Evolutionary conservation across 92 coral and sea anemone genomes (phyloP).

Genomic region (Phenganax stokvisi): DNA sequence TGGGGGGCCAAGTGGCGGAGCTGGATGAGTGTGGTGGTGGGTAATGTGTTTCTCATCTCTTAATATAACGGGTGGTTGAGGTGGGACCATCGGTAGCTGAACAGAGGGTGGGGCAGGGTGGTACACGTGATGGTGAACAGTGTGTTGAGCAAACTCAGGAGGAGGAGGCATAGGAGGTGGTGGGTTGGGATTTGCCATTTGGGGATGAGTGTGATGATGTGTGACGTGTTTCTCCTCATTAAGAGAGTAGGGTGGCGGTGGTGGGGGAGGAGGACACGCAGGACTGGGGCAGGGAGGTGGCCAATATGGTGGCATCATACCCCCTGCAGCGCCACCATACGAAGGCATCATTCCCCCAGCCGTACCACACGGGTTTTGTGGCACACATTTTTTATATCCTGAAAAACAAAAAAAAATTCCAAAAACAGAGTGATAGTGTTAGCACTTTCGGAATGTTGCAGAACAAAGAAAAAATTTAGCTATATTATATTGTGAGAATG

Average conservation of each 20-base stretch:
- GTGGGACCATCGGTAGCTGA: slow-evolving; percentile 36
- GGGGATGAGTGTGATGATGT: slow-evolving; percentile 34
- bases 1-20: slow-evolving; percentile 41
- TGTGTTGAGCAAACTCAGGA: slow-evolving; percentile 28
- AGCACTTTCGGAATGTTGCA: too few species aligned
- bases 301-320: slow-evolving; percentile 40
- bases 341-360: slow-evolving; percentile 24
- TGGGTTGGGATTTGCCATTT: slow-evolving; percentile 24
- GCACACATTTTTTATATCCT: slow-evolving; percentile 33
- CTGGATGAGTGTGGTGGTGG: slow-evolving; percentile 40
- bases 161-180: slow-evolving; percentile 35
- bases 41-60: slow-evolving; percentile 43
- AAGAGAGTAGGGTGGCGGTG: slow-evolving; percentile 23
- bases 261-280: slow-evolving; percentile 35
- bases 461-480: too few species aligned
- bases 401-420: not conserved
- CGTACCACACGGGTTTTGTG: slow-evolving; percentile 30
- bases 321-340: slow-evolving; percentile 16
- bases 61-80: slow-evolving; percentile 34
- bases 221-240: slow-evolving; percentile 37
- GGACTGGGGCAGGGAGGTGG: slow-evolving; percentile 42
- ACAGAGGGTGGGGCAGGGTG: slow-evolving; percentile 31
- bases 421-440: too few species aligned
- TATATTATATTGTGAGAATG: too few species aligned
- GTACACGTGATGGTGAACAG: slow-evolving; percentile 31